Percentiles rank a stretch among this genome's conserved stretches.
Evolutionary conservation across 2,797 vertebrate genomes (phyloP).

Genomic region (Poecilia velifera): DNA sequence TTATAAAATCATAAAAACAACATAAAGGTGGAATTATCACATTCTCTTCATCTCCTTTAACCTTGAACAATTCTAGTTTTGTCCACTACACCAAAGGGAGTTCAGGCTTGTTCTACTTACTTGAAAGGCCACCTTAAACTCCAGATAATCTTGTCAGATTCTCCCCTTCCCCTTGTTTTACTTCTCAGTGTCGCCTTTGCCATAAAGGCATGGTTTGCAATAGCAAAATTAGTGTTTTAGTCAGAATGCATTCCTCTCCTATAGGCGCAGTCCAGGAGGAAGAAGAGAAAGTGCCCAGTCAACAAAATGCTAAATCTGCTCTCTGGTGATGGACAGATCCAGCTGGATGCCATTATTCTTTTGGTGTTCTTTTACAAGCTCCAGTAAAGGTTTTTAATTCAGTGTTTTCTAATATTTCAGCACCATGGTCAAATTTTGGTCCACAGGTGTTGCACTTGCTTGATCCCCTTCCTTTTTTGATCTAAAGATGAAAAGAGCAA

Average conservation of each 20-base stretch:
- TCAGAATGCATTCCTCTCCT: conserved; percentile 19
- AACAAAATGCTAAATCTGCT: conserved; percentile 20
- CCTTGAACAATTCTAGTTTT: neutral
- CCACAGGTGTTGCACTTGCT: neutral
- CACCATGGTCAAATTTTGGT: neutral
- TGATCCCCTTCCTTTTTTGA: neutral
- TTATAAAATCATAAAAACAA: neutral
- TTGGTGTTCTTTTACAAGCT: neutral
- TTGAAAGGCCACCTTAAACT: neutral
- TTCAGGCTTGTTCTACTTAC: neutral
- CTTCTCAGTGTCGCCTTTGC: neutral
- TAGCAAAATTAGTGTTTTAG: conserved; percentile 12
- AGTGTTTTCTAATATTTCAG: neutral
- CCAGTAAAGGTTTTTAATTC: neutral
- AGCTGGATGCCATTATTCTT: neutral
- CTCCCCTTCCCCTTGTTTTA: neutral
- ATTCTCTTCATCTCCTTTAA: neutral
- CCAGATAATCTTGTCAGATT: neutral
- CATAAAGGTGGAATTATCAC: neutral
- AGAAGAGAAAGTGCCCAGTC: neutral
- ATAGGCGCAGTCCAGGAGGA: conserved; percentile 1
- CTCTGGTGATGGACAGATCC: conserved; percentile 20
- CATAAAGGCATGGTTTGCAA: neutral
- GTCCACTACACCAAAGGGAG: neutral
- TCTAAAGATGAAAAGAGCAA: neutral